Evolutionary conservation across 2,113 vertebrate genomes (phyloP), one percentile per base, ranked within the genome.

Genomic region (Corydoras maculifer): DNA sequence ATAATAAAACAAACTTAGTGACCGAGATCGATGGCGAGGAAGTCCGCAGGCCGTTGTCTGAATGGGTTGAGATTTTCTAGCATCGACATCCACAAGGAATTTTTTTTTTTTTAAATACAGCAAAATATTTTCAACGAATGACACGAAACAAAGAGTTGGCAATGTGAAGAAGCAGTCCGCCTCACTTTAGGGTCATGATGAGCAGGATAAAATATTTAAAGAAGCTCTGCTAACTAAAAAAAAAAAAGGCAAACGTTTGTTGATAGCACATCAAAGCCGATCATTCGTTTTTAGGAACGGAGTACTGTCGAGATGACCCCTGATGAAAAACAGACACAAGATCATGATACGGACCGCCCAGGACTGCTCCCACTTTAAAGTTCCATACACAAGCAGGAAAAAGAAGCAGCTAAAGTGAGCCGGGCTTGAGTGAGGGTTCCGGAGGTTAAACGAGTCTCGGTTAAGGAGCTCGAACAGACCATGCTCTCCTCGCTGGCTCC

Each of bases 171-270:
- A 12, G 50, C 43, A 58, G 30, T 12, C 54, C 51, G 13, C 51
- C 51, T 14, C 51, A 53, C 51, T 53, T 53, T 53, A 53, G 51
- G 75, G 75, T 73, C 68, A 76, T 63, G 62, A 78, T 71, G 67
- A 82, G 80, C 73, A 81, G 71, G 72, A 69, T 79, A 66, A 81
- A 74, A 84, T 53, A 74, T 83, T 67, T 77, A 75, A 76, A 74
- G 58, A 75, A 78, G 63, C 79, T 57, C 58, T 73, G 75, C 72
- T 79, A 83, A 84, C 73, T 75, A 76, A 63, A 77, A 70, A 68
- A 49, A 49, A 25, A 25, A 8, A 83, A 87, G 82, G 35, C 25
- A 31, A 78, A 12, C 51, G 63, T 79, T 78, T 57, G 78, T 57
- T 74, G 18, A 68, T 70, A 72, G 68, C 63, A 76, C 73, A 74